phyloP scores from a whole-genome alignment of 2,888 invertebrate species.

The Dasysyrphus albostriatus region DNA sequence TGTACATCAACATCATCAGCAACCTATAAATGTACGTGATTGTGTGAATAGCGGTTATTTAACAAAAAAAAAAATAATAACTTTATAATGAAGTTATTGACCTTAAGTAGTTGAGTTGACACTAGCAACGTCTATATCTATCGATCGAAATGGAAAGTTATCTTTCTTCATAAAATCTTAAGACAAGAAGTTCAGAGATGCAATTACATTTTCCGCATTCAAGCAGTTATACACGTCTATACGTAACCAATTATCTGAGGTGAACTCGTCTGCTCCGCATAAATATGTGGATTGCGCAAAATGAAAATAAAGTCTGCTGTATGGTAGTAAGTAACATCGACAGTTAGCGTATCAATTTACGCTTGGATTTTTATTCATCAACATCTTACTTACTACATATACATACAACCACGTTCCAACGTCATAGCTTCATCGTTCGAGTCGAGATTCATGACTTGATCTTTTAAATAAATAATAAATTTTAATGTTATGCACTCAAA shows the following conservation, averaged over 20 bases:
- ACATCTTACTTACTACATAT: not conserved
- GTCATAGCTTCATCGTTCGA: not conserved
- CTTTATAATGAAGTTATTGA: constrained; percentile 54
- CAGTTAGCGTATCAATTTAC: constrained; percentile 58
- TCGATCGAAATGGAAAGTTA: constrained; percentile 57
- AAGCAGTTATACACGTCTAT: constrained; percentile 15
- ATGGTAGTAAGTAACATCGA: constrained; percentile 13
- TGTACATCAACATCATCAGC: not conserved
- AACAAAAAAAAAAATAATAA: not conserved
- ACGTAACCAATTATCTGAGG: constrained; percentile 56
- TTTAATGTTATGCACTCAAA: constrained; percentile 35
- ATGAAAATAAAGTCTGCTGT: constrained; percentile 10
- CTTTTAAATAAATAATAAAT: constrained; percentile 44
- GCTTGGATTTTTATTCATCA: constrained; percentile 26
- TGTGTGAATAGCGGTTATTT: not conserved
- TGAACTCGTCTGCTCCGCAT: constrained; percentile 45
- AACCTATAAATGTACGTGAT: not conserved
- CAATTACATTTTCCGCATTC: constrained; percentile 62
- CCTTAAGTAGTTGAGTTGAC: constrained; percentile 53
- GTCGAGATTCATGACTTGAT: constrained; percentile 41
- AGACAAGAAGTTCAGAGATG: constrained; percentile 50
- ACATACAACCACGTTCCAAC: not conserved
- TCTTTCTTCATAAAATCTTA: constrained; percentile 32
- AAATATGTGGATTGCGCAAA: constrained; percentile 56
- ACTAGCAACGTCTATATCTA: not conserved